Base-by-base conservation (phyloP, 2,888 invertebrate species). In the Orchesellides sinensis region DNA sequence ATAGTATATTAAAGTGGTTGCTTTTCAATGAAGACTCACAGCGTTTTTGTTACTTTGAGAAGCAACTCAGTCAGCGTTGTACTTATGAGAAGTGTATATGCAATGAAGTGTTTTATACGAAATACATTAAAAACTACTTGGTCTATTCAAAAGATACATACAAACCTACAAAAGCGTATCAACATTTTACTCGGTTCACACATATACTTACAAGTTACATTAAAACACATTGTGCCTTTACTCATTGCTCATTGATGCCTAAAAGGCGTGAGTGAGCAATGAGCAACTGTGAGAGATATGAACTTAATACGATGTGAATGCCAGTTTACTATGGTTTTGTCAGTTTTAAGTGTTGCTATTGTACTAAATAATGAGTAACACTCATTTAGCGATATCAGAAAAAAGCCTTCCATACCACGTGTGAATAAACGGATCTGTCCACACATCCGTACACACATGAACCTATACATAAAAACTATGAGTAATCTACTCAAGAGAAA, bases 1-100 rank as follows among this genome's bases (percentile, higher is more conserved):
- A 21, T 12, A 35, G 35, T 8, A 21, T 49, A 49, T 17, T 8
- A 49, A 47, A 47, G 4, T 47, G 4, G 3, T 49, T 49, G 12
- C 29, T n/a, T 32, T 29, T 29, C 59, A 32, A n/a, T 59, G 32
- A 27, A 59, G 29, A 17, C 25, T 17, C 12, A 4, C 17, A 54
- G 54, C 54, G 54, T 59, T 59, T 19, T 12, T 25, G 59, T 32
- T 40, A 40, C 40, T 40, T 40, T n/a, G n/a, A n/a, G n/a, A n/a
- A n/a, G n/a, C n/a, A 52, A 52, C 52, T 52, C 52, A 3, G 19
- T 52, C 52, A 52, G 52, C 21, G 19, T 59, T 23, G 14, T 56
- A 27, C 56, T 27, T 19, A 8, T 10, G 27, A 14, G 10, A 32
- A 5, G 32, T 40, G 40, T 40, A n/a, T 19, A 17, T 49, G 32